These are phyloP conservation scores for Stenotaenia linearis DNA, from an alignment of 2,888 invertebrate species.

Conservation along the genomic window DNA sequence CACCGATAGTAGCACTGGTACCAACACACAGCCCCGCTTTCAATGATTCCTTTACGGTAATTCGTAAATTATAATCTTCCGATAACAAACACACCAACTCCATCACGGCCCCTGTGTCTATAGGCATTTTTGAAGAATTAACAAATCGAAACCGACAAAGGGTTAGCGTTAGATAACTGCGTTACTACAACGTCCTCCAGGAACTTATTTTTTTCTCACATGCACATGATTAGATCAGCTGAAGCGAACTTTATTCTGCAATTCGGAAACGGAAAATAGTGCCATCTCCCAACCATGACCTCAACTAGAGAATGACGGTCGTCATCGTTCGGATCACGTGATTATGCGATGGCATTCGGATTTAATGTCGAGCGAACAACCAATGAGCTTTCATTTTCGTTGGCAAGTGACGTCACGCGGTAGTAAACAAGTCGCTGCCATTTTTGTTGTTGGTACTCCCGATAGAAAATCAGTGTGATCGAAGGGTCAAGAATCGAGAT, in stretches of 20 bases:
- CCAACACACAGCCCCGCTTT: background rate
- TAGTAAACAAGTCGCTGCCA: constrained; percentile 28
- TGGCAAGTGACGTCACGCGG: constrained; percentile 21
- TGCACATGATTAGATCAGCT: too few species aligned
- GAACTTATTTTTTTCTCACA: too few species aligned
- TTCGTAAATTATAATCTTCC: background rate
- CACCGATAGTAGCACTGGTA: background rate
- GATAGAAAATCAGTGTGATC: background rate
- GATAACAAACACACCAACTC: background rate
- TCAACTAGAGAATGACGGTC: background rate
- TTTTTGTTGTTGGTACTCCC: constrained; percentile 19
- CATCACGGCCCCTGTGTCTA: background rate
- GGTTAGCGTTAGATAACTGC: too few species aligned
- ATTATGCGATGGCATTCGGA: background rate
- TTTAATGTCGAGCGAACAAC: background rate
- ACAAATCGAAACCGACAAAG: too few species aligned
- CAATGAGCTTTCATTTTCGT: background rate
- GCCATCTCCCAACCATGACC: background rate
- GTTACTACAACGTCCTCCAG: too few species aligned
- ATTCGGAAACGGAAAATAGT: too few species aligned
- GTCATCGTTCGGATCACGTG: background rate
- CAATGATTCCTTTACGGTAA: background rate
- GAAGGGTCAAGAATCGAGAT: background rate
- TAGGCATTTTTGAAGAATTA: background rate
- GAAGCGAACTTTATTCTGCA: too few species aligned